Percentiles rank a stretch among this genome's conserved stretches.
phyloP scores from a whole-genome alignment of 92 coral and sea anemone species.

The Pocillopora meandrina region DNA sequence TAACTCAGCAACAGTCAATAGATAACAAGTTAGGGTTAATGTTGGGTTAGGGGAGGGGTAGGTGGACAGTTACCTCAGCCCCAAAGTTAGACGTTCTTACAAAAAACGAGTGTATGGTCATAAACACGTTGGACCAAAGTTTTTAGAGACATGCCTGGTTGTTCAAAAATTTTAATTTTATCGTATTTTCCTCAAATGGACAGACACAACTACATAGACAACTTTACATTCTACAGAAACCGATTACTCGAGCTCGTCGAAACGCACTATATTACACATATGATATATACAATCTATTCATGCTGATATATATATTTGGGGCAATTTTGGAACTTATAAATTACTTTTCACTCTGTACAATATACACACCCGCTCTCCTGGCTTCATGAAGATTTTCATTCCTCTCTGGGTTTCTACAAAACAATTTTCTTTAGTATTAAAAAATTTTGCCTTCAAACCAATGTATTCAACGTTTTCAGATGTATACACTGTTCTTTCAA shows the following conservation, averaged over 20 bases:
- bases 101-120: no score
- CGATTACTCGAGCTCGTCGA: neutral
- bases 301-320: neutral
- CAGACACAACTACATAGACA: neutral
- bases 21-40: no score
- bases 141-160: no score
- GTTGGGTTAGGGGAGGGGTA: no score
- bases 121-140: no score
- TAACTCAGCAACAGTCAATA: no score
- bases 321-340: neutral
- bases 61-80: no score
- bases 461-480: neutral
- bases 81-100: no score
- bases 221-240: conserved; percentile 4
- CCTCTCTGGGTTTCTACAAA: neutral
- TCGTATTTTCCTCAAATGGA: neutral
- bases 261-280: neutral
- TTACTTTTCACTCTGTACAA: neutral
- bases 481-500: no score
- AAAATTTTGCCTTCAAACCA: neutral
- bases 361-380: conserved; percentile 8
- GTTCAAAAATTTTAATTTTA: neutral
- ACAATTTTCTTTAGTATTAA: neutral
- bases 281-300: conserved; percentile 12
- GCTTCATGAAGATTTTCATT: neutral